Percentiles rank a stretch among this genome's conserved stretches.
Evolutionary conservation across 2,113 vertebrate genomes (phyloP).

Genomic region (Planiliza haematocheilus): DNA sequence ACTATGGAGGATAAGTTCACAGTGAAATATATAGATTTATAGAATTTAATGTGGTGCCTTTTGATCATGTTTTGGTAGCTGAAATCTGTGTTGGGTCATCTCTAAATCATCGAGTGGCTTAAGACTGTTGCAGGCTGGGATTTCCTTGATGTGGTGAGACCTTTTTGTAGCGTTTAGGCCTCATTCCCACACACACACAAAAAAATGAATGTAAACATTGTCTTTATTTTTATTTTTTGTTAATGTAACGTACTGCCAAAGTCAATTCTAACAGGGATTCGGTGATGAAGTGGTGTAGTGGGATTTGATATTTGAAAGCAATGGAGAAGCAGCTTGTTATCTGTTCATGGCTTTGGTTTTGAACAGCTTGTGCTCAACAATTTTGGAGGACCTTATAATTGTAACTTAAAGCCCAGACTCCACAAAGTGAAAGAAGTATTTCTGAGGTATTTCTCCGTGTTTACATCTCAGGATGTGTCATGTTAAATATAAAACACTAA

Average conservation of each 20-base stretch:
- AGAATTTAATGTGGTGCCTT: slow-evolving; percentile 2
- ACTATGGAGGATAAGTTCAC: slow-evolving; percentile 2
- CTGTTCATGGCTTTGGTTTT: not conserved
- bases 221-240: not conserved
- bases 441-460: slow-evolving; percentile 15
- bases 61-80: slow-evolving; percentile 9
- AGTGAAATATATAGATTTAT: not conserved
- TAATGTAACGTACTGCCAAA: slow-evolving; percentile 16
- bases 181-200: slow-evolving; percentile 4
- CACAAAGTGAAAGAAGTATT: not conserved
- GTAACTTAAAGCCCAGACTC: not conserved
- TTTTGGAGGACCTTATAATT: not conserved
- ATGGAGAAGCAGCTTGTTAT: slow-evolving; percentile 4
- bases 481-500: slow-evolving; percentile 24
- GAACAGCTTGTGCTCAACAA: not conserved
- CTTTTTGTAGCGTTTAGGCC: slow-evolving; percentile 25
- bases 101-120: not conserved
- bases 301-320: slow-evolving; percentile 17
- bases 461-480: slow-evolving; percentile 25
- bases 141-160: not conserved
- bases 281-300: not conserved
- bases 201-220: slow-evolving; percentile 17
- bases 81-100: not conserved
- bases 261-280: not conserved
- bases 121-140: not conserved